Conservation (phyloP, 2,113 vertebrate genomes). For the Condylura cristata region DNA sequence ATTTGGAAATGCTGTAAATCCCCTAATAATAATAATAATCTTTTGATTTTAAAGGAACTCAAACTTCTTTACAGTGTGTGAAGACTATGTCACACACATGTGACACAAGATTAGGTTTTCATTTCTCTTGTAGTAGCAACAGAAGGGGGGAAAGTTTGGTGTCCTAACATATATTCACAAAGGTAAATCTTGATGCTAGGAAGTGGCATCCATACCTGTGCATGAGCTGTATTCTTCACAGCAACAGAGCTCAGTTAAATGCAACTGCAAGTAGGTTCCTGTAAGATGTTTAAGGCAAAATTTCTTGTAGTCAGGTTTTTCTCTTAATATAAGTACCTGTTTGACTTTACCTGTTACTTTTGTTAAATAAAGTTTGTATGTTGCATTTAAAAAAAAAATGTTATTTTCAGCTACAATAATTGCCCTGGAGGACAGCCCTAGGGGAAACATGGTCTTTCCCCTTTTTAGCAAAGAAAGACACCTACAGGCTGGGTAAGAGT, state of each 20-base stretch:
- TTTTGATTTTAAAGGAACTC: neutral
- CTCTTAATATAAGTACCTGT: constrained; percentile 80
- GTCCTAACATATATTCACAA: too few relatives aligned
- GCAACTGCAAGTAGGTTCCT: constrained; percentile 83
- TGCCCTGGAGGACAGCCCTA: neutral
- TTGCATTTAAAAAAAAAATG: constrained; percentile 76
- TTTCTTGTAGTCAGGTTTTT: constrained; percentile 63
- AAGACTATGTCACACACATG: neutral
- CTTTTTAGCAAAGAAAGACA: neutral
- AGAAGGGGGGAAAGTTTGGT: neutral
- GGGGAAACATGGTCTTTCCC: neutral
- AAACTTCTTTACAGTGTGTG: neutral
- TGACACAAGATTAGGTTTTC: neutral
- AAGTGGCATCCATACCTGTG: constrained; percentile 81
- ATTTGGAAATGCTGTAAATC: neutral
- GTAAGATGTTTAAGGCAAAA: constrained; percentile 66
- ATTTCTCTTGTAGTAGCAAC: neutral
- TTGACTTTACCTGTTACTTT: constrained; percentile 68
- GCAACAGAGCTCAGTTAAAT: constrained; percentile 89
- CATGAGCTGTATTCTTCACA: constrained; percentile 92
- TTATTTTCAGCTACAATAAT: neutral
- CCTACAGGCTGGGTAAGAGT: neutral
- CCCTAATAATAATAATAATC: neutral
- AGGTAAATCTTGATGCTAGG: neutral
- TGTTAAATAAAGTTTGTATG: constrained; percentile 81